These are phyloP conservation scores for Pollachius pollachius DNA, from an alignment of 2,113 vertebrate species.

Conservation along the genomic window DNA sequence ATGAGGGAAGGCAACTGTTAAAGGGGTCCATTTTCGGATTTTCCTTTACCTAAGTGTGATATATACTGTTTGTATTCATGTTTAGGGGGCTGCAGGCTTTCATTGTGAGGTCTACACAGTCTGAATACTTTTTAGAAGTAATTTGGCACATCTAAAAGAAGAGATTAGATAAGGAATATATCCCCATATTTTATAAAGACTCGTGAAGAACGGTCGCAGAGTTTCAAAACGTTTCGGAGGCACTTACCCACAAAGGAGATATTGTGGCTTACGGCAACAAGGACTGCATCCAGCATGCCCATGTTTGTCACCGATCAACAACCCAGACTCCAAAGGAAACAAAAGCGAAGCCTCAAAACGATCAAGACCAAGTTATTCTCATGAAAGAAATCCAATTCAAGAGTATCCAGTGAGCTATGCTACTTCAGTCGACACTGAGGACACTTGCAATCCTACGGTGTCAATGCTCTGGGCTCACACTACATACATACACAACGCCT, in stretches of 20 bases:
- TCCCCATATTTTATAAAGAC: no score
- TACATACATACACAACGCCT: no score
- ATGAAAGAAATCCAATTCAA: neutral
- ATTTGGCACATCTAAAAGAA: neutral
- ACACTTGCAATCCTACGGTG: neutral
- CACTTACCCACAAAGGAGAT: slow-evolving; percentile 82
- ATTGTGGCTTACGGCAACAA: slow-evolving; percentile 78
- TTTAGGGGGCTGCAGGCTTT: no score
- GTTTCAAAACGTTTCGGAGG: neutral
- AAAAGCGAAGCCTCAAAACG: no score
- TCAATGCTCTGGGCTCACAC: neutral
- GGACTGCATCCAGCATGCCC: slow-evolving; percentile 72
- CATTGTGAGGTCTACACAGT: no score
- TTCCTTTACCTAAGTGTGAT: no score
- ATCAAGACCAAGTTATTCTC: neutral
- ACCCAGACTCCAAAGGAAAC: neutral
- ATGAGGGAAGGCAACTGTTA: no score
- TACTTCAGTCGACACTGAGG: neutral
- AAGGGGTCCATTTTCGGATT: no score
- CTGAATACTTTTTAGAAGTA: no score
- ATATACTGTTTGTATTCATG: no score
- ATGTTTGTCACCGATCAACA: slow-evolving; percentile 43
- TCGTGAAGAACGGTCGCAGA: no score
- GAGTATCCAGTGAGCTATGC: no score
- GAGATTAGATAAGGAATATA: neutral